Base-by-base conservation (phyloP, 2,797 vertebrate genomes). In the Typhlichthys eigenmanni region DNA sequence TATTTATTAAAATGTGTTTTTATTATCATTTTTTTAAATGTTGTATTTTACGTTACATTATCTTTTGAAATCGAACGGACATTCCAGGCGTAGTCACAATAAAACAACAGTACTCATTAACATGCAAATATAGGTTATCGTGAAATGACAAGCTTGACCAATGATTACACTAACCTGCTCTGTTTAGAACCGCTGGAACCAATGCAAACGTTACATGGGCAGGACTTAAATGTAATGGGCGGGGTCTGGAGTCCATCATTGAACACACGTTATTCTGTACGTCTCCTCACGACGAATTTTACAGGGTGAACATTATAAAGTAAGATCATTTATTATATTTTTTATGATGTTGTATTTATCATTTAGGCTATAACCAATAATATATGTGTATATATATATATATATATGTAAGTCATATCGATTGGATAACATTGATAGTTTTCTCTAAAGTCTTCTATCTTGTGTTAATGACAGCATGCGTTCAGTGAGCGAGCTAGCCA, bases 181-280 rank as follows among this genome's bases (percentile, higher is more conserved):
- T 54, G 2, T 0, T 16, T 12, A 0, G 0, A 64, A 13, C 80
- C 79, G 84, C 83, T 83, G 0, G 0, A 64, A 13, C 80, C 79
- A 85, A 85, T 83, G 4, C 47, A 17, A 74, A n/a, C 0, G 2
- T 0, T 0, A 0, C 1, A 2, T 1, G 47, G 76, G 81, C 58
- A 75, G 78, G 52, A 1, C 0, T 11, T 14, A 9, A 24, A 0
- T 0, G 13, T 47, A 47, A 46, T 2, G 16, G 81, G 78, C 52
- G 74, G 64, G 0, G 49, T 16, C 29, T 17, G 12, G 47, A 29
- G 52, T 24, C 52, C 50, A 19, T 52, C 16, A 29, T 4, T 29
- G 24, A 29, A 4, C 24, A 9, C 50, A 10, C 17, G 7, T 51
- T 43, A 8, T 43, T 9, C 38, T 43, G 7, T 9, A 7, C 38